Percentiles rank a stretch among this genome's conserved stretches.
These are phyloP conservation scores for Ceratina japonica DNA, from an alignment of 1,140 invertebrate genomes.

Conservation along the genomic window DNA sequence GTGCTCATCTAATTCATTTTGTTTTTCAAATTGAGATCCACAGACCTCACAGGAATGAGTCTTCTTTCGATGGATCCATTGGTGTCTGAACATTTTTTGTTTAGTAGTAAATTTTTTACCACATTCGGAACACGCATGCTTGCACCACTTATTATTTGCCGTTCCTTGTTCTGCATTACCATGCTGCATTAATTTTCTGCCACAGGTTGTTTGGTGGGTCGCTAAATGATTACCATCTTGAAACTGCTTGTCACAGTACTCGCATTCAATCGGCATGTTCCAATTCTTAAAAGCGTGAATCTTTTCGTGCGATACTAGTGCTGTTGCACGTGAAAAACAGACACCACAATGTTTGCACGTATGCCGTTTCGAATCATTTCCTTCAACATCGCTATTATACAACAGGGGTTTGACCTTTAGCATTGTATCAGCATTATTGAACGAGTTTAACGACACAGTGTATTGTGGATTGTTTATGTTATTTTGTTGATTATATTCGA, in stretches of 20 bases:
- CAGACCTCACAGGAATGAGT: constrained; percentile 78
- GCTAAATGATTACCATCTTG: constrained; percentile 70
- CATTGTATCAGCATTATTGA: constrained; percentile 61
- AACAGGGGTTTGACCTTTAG: constrained; percentile 68
- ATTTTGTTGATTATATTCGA: constrained; percentile 71
- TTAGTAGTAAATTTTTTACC: constrained; percentile 79
- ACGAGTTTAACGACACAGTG: constrained; percentile 65
- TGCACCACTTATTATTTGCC: constrained; percentile 73
- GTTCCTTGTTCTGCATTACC: constrained; percentile 66
- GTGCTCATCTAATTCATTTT: constrained; percentile 76
- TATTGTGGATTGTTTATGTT: constrained; percentile 64
- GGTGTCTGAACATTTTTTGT: constrained; percentile 79
- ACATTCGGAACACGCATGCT: constrained; percentile 77
- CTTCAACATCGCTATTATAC: constrained; percentile 55
- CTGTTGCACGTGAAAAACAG: constrained; percentile 67
- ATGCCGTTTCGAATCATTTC: constrained; percentile 58
- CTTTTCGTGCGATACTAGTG: constrained; percentile 71
- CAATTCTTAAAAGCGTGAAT: constrained; percentile 69
- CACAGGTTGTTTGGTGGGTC: constrained; percentile 73
- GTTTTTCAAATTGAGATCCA: constrained; percentile 76
- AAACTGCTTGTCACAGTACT: constrained; percentile 77
- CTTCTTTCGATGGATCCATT: constrained; percentile 80
- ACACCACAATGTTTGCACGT: constrained; percentile 72
- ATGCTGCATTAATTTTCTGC: constrained; percentile 72
- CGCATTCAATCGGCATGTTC: constrained; percentile 74